phyloP scores from a whole-genome alignment of 2,113 vertebrate genomes.

The Poeciliopsis turrubarensis region DNA sequence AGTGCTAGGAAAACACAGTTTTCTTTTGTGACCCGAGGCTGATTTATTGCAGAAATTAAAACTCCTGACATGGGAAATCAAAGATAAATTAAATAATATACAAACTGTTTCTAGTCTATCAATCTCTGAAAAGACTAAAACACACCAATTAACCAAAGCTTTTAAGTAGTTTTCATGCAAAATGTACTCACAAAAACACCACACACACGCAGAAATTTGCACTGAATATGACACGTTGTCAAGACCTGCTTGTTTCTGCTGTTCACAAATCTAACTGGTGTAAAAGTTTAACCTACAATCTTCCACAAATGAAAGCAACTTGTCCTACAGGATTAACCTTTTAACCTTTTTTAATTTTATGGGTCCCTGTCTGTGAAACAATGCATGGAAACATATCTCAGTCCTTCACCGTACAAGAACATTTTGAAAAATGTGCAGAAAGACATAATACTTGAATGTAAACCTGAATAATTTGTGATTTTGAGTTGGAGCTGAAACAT shows the following conservation, averaged over 20 bases:
- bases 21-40: conserved; percentile 46
- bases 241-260: not conserved
- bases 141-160: conserved; percentile 20
- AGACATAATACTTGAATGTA: too few relatives aligned
- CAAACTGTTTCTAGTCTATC: conserved; percentile 56
- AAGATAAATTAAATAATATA: conserved; percentile 66
- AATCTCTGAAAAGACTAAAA: conserved; percentile 61
- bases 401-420: not conserved
- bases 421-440: not conserved
- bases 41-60: conserved; percentile 73
- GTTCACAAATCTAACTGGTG: conserved; percentile 5
- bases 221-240: not conserved
- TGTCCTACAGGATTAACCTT: not conserved
- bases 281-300: conserved; percentile 5
- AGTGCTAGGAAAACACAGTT: conserved; percentile 25
- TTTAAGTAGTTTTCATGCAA: conserved; percentile 19
- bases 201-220: not conserved
- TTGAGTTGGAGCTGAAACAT: too few relatives aligned
- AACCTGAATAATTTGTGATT: too few relatives aligned
- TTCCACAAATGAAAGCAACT: conserved; percentile 12
- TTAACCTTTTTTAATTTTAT: not conserved
- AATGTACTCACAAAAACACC: not conserved
- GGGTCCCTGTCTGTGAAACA: not conserved
- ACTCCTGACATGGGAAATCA: conserved; percentile 71
- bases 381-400: not conserved